Evolutionary conservation across 2,888 invertebrate species (phyloP), one percentile per base, ranked within the genome.

Genomic region (Frankliniella intonsa): DNA sequence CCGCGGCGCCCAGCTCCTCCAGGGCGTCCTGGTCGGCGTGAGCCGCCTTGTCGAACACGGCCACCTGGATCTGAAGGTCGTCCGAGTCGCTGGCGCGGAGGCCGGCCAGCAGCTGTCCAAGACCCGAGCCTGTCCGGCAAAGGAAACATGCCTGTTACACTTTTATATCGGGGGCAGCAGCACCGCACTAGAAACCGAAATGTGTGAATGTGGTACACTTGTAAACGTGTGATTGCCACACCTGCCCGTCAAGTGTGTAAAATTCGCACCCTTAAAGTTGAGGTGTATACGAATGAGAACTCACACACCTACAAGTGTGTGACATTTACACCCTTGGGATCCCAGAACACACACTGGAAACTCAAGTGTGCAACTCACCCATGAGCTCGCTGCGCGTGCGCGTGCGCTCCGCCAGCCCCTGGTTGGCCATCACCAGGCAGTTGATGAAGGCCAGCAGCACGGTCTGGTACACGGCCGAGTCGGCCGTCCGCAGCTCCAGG

Each of bases 381-480:
- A 87, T 86, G 50, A 89, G 86, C 84, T 89, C 88, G 84, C 87
- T 88, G 50, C 89, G 84, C 25, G 88, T 85, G 12, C 87, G 84
- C 50, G 85, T 85, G 38, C 88, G 85, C 51, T 86, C 85, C 49
- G 84, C 84, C 27, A 87, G 82, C n/a, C 87, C 86, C 22, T 86
- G 84, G 14, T 86, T 86, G 69, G 87, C 87, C 81, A 87, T 85
- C 25, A 90, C 86, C 50, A 89, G 83, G 83, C 89, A 87, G 85
- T 90, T 90, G 83, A 89, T 86, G 82, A 89, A 87, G 17, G 88
- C 88, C 83, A 89, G 82, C 2, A 89, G 84, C 0, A 88, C 86
- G 1, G 87, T 86, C 83, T 87, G 87, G 84, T 88, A 88, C 0
- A 87, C 87, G 12, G 86, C 85, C 14, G 87, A 87, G 81, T 89